Evolutionary conservation across 2,888 invertebrate genomes (phyloP).

Genomic region (Ophion obscuratus): DNA sequence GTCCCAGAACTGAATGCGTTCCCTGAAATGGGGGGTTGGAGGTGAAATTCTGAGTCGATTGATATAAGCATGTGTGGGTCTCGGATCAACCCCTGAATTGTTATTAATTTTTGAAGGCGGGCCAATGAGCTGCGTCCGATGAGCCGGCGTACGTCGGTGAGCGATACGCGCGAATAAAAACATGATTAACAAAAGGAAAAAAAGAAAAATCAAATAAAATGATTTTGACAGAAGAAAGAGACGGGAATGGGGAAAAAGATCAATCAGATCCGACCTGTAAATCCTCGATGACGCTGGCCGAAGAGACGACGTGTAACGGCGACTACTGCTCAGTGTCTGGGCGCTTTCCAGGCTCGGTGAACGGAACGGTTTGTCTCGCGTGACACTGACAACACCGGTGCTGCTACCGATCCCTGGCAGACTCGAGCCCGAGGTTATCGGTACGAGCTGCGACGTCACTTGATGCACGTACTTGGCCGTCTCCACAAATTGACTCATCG

Average conservation of each 20-base stretch:
- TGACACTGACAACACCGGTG: conserved; percentile 46
- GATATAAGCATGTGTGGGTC: too few species aligned
- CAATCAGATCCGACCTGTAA: conserved; percentile 41
- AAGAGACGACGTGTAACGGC: conserved; percentile 52
- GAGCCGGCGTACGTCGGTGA: too few species aligned
- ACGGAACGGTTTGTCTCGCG: conserved; percentile 58
- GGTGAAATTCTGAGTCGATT: too few species aligned
- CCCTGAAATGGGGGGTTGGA: too few species aligned
- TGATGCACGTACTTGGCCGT: conserved; percentile 69
- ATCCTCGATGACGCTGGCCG: conserved; percentile 47
- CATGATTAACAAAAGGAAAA: neutral
- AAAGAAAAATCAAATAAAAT: neutral
- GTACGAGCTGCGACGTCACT: conserved; percentile 63
- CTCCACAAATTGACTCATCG: conserved; percentile 72
- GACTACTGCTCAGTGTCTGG: conserved; percentile 67
- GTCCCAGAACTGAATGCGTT: too few species aligned
- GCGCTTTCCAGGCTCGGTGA: conserved; percentile 68
- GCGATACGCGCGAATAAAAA: too few species aligned
- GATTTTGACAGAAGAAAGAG: too few species aligned
- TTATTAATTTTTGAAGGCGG: too few species aligned
- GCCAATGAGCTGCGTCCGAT: too few species aligned
- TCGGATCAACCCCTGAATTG: too few species aligned
- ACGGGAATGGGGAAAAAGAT: neutral
- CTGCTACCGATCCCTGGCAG: conserved; percentile 63
- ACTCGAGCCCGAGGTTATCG: conserved; percentile 69